Base-by-base conservation (phyloP, 2,888 invertebrate species). In the Trichopria drosophilae region DNA sequence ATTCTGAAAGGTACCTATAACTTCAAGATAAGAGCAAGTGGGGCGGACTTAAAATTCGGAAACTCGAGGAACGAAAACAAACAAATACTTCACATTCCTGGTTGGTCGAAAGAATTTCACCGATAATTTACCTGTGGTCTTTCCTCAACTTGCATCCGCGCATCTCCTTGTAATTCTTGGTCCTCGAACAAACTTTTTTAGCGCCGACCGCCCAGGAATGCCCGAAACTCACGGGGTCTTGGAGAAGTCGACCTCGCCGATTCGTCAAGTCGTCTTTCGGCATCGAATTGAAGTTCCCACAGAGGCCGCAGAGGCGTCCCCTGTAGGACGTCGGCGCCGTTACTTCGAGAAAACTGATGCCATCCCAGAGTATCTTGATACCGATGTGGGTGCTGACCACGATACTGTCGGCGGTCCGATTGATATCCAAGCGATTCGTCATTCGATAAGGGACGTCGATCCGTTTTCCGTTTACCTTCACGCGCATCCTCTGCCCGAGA, bases 211-310 rank as follows among this genome's bases (percentile, higher is more conserved):
- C 84, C 96, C 96, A 97, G 3, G 94, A 92, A 39, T 87, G 82
- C 3, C 91, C 94, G 67, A 96, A 94, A 44, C 82, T 62, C 40
- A 79, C 77, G 0, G 81, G 77, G 61, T 90, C 88, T 35, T 80
- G 80, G 51, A 88, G 81, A 37, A 85, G 76, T 37, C 80, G 79
- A 7, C 89, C 90, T 58, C 82, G 82, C 42, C 86, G 81, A 40
- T 84, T 84, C 58, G 79, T 84, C 68, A 93, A 83, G 77, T 95
- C 96, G 73, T 95, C 96, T 59, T 88, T 83, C 3, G 87, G 84
- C 55, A 88, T 80, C 35, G 87, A 87, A 76, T 96, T 97, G 77
- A 90, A 97, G 73, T 96, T 96, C 1, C 97, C 97, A 70, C 97
- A 97, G 13, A 97, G 78, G 10, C 97, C 97, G 70, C 95, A 95